Evolutionary conservation across 2,888 invertebrate species (phyloP).

Genomic region (Phlogophora meticulosa): DNA sequence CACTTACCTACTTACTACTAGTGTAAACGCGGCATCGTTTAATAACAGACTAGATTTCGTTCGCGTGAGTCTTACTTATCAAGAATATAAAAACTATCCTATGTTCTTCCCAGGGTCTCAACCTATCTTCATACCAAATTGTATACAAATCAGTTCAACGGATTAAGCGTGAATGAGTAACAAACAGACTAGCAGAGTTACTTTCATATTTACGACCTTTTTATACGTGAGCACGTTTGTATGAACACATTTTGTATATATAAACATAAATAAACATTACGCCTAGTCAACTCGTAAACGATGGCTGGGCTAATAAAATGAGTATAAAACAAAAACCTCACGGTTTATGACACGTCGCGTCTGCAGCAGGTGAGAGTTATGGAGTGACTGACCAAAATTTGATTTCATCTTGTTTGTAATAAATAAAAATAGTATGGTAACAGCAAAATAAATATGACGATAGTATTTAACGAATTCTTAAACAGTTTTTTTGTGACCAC

Average conservation of each 20-base stretch:
- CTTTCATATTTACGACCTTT: conserved; percentile 17
- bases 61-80: no score
- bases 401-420: not conserved
- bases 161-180: no score
- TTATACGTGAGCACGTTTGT: conserved; percentile 38
- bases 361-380: conserved; percentile 13
- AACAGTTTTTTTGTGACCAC: no score
- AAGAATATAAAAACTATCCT: no score
- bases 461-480: no score
- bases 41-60: no score
- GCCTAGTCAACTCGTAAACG: conserved; percentile 46
- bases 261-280: conserved; percentile 10
- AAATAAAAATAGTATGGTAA: no score
- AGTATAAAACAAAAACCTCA: conserved; percentile 33
- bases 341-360: conserved; percentile 15
- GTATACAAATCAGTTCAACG: no score
- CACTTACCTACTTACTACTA: conserved; percentile 10
- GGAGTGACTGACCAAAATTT: not conserved
- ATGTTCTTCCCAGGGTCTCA: no score
- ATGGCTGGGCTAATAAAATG: conserved; percentile 36
- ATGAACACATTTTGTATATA: conserved; percentile 4
- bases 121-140: no score
- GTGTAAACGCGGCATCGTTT: conserved; percentile 8
- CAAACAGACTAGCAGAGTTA: no score
- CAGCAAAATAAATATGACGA: no score